Evolutionary conservation across 2,888 invertebrate genomes (phyloP).

Genomic region (Lutraria lutraria): DNA sequence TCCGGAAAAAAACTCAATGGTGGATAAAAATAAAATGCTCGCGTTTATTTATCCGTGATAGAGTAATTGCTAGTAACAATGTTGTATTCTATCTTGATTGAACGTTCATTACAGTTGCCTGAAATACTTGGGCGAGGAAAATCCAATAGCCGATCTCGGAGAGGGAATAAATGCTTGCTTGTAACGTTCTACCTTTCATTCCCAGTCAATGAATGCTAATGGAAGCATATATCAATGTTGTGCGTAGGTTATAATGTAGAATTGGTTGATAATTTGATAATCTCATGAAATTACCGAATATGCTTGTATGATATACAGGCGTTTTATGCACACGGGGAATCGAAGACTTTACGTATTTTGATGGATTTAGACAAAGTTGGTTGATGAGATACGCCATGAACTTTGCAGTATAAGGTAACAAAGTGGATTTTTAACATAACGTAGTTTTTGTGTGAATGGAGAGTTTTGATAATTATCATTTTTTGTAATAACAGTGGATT

Average conservation of each 20-base stretch:
- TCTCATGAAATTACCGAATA: not conserved
- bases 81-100: not conserved
- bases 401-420: not conserved
- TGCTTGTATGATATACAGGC: not conserved
- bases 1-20: slow-evolving; percentile 1
- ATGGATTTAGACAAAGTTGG: not conserved
- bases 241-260: not conserved
- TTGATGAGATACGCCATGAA: not conserved
- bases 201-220: not conserved
- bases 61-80: slow-evolving; percentile 4
- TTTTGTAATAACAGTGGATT: too few relatives aligned
- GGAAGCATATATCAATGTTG: not conserved
- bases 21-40: not conserved
- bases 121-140: not conserved
- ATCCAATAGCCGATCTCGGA: not conserved
- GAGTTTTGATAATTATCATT: too few relatives aligned
- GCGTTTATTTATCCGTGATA: not conserved
- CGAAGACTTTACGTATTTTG: not conserved
- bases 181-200: not conserved
- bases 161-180: slow-evolving; percentile 5
- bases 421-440: not conserved
- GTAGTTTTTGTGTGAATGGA: too few relatives aligned
- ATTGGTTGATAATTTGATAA: not conserved
- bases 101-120: not conserved
- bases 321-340: not conserved